Conservation (phyloP, 2,888 invertebrate genomes). For the Minunthozetes semirufus region DNA sequence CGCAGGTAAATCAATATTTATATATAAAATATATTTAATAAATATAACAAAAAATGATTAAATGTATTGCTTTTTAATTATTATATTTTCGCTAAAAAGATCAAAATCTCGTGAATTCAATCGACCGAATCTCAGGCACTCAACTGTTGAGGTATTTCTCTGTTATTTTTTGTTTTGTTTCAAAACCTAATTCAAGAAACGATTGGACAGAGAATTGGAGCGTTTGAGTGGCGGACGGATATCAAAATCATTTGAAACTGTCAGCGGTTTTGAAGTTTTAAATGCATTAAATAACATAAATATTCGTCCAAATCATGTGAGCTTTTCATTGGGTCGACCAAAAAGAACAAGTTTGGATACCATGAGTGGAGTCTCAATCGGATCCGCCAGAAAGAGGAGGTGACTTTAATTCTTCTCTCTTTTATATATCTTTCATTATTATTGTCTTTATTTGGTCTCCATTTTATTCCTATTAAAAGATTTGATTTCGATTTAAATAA, state of each 20-base stretch:
- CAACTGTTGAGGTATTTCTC: conserved; percentile 11
- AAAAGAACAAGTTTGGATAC: conserved; percentile 32
- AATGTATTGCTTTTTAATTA: not conserved
- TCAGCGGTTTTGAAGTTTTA: conserved; percentile 1
- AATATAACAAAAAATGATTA: not conserved
- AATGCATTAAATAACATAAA: conserved; percentile 31
- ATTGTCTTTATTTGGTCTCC: too few species aligned
- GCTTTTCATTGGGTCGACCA: not conserved
- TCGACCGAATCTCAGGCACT: not conserved
- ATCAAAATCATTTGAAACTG: conserved; percentile 10
- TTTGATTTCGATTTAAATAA: not conserved
- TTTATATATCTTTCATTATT: not conserved
- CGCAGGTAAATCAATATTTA: conserved; percentile 21
- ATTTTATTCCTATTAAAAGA: not conserved
- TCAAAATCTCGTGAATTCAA: not conserved
- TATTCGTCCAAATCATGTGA: not conserved
- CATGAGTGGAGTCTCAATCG: conserved; percentile 34
- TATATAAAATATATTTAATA: not conserved
- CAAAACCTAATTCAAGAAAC: not conserved
- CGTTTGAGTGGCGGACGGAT: not conserved
- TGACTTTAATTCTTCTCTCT: not conserved
- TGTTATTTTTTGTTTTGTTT: not conserved
- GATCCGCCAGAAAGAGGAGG: conserved; percentile 25
- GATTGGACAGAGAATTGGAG: not conserved
- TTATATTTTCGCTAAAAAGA: not conserved